Evolutionary conservation across 2,888 invertebrate species (phyloP), one percentile per base, ranked within the genome.

Genomic region (Rutpela maculata): DNA sequence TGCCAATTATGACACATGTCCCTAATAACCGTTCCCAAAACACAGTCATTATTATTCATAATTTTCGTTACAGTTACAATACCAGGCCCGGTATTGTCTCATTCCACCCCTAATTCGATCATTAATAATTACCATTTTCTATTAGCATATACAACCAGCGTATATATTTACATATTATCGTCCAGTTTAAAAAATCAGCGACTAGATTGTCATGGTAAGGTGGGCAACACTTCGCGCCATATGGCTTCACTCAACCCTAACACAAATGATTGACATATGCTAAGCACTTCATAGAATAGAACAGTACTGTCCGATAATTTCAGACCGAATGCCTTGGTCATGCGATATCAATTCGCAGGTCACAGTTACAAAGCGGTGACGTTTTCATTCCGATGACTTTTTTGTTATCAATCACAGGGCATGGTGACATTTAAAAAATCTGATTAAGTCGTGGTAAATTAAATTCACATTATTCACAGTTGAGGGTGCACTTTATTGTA

Each of bases 131-230:
- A 78, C 60, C 17, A 55, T 65, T 59, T 12, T 18, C 60, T 26
- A 65, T 74, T 69, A 70, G 70, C 38, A 50, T 65, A 50, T n/a
- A 35, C 60, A 15, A 43, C 56, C 6, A 31, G 38, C 50, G 56
- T 73, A 15, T 68, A 38, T 35, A 79, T 79, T 79, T 75, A 63
- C 79, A 79, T 69, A 76, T 77, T 77, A 79, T 62, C 76, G 59
- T 55, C 35, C 71, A 76, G 57, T 63, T 74, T 17, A 63, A 75
- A 77, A 79, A 79, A 77, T 79, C 79, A 77, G 75, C 77, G 75
- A 75, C 66, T 65, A 62, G 18, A 78, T 65, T 67, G 77, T 78
- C 73, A 76, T 71, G 77, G 77, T 75, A 76, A 43, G 74, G 77
- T 74, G 76, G 68, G 69, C 60, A 50, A 66, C 62, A 68, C 60